phyloP scores from a whole-genome alignment of 2,797 vertebrate genomes.

The Apodemus agrarius region DNA sequence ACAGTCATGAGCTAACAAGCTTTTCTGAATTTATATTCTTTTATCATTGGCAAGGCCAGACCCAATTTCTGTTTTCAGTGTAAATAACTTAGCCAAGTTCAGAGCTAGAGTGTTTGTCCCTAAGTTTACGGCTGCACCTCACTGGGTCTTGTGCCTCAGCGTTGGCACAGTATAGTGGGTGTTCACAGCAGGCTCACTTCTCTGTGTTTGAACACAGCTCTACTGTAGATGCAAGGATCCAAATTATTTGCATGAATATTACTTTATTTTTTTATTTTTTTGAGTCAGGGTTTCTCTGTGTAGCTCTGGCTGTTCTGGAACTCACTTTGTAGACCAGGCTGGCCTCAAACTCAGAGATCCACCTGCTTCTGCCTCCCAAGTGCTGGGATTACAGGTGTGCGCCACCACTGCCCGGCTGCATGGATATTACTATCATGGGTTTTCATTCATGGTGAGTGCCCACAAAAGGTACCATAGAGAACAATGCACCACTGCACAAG shows the following conservation, averaged over 20 bases:
- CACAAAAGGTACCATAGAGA: not conserved
- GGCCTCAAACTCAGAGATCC: no score
- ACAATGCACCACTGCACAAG: conserved; percentile 2
- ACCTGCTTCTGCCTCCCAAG: no score
- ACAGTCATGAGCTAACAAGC: not conserved
- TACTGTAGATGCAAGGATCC: not conserved
- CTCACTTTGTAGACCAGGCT: no score
- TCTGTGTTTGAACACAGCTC: not conserved
- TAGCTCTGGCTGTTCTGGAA: no score
- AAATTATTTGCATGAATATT: conserved; percentile 44
- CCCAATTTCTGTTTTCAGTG: not conserved
- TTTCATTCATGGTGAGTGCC: conserved; percentile 1
- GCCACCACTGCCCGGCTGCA: no score
- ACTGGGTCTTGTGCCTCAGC: not conserved
- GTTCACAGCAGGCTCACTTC: not conserved
- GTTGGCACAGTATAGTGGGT: not conserved
- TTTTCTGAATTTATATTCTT: conserved; percentile 26
- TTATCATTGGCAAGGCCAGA: conserved; percentile 12
- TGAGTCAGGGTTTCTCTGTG: no score
- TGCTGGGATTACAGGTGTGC: no score
- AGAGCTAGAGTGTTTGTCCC: not conserved
- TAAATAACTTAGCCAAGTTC: not conserved
- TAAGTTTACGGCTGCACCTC: not conserved
- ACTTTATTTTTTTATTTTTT: no score
- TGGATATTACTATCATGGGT: conserved; percentile 35